Percentiles rank a stretch among this genome's conserved stretches.
Evolutionary conservation across 2,113 vertebrate genomes (phyloP).

Genomic region (Chrysochloris asiatica): DNA sequence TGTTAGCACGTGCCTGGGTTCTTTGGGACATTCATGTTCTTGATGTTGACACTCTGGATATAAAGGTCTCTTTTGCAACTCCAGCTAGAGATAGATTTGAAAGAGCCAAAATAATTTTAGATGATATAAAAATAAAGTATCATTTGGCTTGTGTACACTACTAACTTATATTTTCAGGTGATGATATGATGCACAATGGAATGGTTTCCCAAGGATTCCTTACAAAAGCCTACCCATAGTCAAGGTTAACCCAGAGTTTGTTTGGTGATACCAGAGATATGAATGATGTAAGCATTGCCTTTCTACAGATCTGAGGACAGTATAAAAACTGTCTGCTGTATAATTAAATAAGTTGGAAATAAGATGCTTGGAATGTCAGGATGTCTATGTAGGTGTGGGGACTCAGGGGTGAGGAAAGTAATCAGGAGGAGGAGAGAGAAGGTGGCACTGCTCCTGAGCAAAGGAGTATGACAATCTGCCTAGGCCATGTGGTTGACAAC

Average conservation of each 20-base stretch:
- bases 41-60: not conserved
- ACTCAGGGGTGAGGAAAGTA: not conserved
- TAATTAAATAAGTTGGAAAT: not conserved
- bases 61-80: not conserved
- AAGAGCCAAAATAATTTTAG: not conserved
- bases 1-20: not conserved
- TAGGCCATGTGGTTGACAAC: slow-evolving; percentile 75
- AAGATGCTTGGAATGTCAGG: not conserved
- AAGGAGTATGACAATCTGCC: slow-evolving; percentile 71
- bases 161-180: not conserved
- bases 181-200: not conserved
- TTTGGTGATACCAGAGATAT: not conserved
- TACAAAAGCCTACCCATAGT: not conserved
- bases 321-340: not conserved
- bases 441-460: slow-evolving; percentile 29
- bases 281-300: not conserved
- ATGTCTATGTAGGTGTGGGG: not conserved
- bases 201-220: not conserved
- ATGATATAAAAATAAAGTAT: not conserved
- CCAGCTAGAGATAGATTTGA: not conserved
- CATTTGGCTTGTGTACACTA: not conserved
- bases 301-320: not conserved
- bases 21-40: not conserved
- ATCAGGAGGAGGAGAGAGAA: not conserved
- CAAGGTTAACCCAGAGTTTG: not conserved